Evolutionary conservation across 2,113 vertebrate species (phyloP), one percentile per base, ranked within the genome.

Genomic region (Oncorhynchus kisutch): DNA sequence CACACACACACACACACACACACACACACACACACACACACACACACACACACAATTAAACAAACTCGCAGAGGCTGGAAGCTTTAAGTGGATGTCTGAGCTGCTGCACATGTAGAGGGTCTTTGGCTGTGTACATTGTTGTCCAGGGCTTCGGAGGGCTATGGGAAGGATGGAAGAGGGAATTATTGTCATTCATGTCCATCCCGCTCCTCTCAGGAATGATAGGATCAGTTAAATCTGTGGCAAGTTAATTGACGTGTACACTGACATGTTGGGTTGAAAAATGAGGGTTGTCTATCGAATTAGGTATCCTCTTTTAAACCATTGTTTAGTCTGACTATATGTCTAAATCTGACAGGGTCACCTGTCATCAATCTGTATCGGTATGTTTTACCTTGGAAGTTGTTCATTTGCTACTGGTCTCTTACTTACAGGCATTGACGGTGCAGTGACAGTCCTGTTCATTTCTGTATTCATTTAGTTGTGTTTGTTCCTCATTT

Each of bases 321-420:
- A 9, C 39, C 39, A 11, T 45, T 45, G 39, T 45, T 45, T 45
- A 45, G 39, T 45, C 39, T 45, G 39, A 45, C 39, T 45, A 11
- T 45, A 45, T 45, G 8, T 45, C 39, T 45, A 45, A 45, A 45
- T 45, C 8, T 45, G 39, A 45, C 39, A 45, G 2, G 86, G 84
- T 84, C 8, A 87, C 86, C 87, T 92, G 91, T 90, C 88, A 89
- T 84, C 86, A 87, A 73, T 89, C 83, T 78, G 82, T 86, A 88
- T 85, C 83, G 65, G 69, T 81, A 86, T 84, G 85, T 84, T 87
- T 89, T 82, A 73, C 82, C 79, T 85, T 87, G 34, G 87, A 88
- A 86, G 88, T 75, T 90, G 89, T 85, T 78, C 75, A 90, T 83
- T 62, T 51, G 67, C 86, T 85, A 88, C 89, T 86, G 88, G 89